Conservation (phyloP, 1,140 invertebrate genomes). For the Watersipora subatra region DNA sequence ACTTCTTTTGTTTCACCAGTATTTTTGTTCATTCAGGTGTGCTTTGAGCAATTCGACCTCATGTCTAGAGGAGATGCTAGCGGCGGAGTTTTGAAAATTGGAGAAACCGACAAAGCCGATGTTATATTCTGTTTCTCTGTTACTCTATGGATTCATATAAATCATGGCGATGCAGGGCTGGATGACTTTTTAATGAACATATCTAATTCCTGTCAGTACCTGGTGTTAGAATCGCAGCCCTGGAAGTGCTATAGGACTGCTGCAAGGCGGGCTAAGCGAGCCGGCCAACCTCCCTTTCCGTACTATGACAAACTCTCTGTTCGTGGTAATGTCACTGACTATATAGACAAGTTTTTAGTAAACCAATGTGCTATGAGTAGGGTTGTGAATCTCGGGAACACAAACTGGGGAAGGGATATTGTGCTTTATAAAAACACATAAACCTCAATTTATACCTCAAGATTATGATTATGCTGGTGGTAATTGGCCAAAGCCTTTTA, state of each 20-base stretch:
- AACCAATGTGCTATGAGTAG: background rate
- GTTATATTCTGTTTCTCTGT: constrained; percentile 1
- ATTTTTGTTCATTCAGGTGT: too few relatives aligned
- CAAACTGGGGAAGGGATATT: background rate
- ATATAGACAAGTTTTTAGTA: background rate
- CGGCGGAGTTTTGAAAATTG: too few relatives aligned
- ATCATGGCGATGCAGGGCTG: background rate
- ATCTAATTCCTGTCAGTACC: background rate
- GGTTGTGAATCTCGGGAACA: background rate
- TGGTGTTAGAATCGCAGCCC: background rate
- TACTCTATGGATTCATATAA: constrained; percentile 3
- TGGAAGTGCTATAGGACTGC: background rate
- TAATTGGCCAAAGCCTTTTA: too few relatives aligned
- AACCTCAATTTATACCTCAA: too few relatives aligned
- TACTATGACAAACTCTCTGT: background rate
- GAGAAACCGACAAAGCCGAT: too few relatives aligned
- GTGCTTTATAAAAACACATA: background rate
- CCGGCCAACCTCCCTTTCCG: background rate
- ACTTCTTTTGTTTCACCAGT: too few relatives aligned
- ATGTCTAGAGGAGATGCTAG: too few relatives aligned
- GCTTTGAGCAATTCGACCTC: too few relatives aligned
- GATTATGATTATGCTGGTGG: too few relatives aligned
- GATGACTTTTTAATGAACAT: background rate
- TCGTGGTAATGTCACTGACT: background rate
- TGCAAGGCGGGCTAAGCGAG: background rate